These are phyloP conservation scores for Perodicticus potto DNA, from an alignment of 2,797 vertebrate species.

Conservation along the genomic window DNA sequence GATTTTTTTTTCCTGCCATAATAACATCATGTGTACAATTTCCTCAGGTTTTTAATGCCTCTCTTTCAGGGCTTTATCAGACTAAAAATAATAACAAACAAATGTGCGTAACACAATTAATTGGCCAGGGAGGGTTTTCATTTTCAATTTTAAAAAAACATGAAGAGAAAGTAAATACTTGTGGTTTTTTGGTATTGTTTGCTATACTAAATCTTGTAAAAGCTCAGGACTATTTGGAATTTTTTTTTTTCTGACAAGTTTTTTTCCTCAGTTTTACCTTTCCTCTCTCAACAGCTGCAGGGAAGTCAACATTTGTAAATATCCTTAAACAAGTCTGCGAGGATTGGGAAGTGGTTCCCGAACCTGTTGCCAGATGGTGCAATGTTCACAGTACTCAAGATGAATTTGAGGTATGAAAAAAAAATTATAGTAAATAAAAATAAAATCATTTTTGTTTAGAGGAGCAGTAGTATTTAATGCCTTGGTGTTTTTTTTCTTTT, in stretches of 20 bases:
- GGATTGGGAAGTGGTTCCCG: slow-evolving; percentile 96
- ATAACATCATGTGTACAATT: not conserved
- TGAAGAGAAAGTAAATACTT: not conserved
- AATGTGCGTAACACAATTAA: not conserved
- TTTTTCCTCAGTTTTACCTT: slow-evolving; percentile 23
- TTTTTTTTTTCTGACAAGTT: not conserved
- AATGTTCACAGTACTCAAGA: slow-evolving; percentile 91
- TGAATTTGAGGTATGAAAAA: slow-evolving; percentile 92
- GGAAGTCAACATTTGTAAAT: slow-evolving; percentile 95
- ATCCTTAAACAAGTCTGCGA: slow-evolving; percentile 90
- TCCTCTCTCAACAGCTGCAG: slow-evolving; percentile 90
- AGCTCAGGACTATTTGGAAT: not conserved
- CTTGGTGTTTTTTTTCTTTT: not conserved
- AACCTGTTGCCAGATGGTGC: slow-evolving; percentile 97
- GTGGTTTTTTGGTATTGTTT: not conserved
- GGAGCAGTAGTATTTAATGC: not conserved
- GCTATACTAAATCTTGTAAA: slow-evolving; percentile 22
- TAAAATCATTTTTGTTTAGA: not conserved
- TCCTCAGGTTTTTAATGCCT: not conserved
- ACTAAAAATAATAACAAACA: slow-evolving; percentile 50
- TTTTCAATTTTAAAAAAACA: not conserved
- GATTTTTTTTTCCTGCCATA: not conserved
- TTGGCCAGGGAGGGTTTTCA: not conserved
- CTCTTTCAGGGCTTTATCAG: slow-evolving; percentile 36
- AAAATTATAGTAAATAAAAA: slow-evolving; percentile 39